Evolutionary conservation across 92 coral and sea anemone species (phyloP), one percentile per base, ranked within the genome.

Genomic region (Parazoanthus atlanticus): DNA sequence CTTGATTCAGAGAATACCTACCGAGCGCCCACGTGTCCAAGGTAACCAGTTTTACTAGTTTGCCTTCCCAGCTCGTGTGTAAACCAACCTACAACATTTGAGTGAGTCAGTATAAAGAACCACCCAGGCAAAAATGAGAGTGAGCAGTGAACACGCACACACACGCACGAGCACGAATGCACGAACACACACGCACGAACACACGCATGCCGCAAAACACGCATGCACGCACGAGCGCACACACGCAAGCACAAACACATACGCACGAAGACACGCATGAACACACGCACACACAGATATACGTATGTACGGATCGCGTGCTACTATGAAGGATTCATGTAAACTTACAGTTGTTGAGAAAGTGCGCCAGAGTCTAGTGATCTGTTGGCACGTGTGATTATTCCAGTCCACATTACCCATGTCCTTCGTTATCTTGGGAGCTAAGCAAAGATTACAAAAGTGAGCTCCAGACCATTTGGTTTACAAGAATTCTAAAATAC

Each of bases 401-500:
- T 81, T 66, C 99, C 99, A 96, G 90, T 95, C 87, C 26, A 96
- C 87, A 65, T 89, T 91, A 32, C 99, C 96, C 21, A 82, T 80
- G 81, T 94, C 94, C 74, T 93, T 95, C 6, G 92, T 88, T 40
- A 93, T 80, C 66, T 93, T 94, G 41, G 93, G 98, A 86, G 99
- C 99, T 96, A 75, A 19, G 69, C 69, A 61, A 28, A 61, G n/a
- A 61, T 61, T 61, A 61, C 11, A 3, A 56, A 56, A 61, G 67
- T 61, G 15, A 61, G 67, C 67, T 61, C 67, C n/a, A 25, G 8
- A 61, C 69, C 1, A 61, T 61, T 19, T 23, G 26, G n/a, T 61
- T 61, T 61, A 28, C n/a, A 56, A 7, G 25, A 56, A 16, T 16
- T 56, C 0, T 12, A 9, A 21, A 56, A 56, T 56, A 56, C 25